Conservation (phyloP, 2,113 vertebrate genomes). For the Hylia prasina region DNA sequence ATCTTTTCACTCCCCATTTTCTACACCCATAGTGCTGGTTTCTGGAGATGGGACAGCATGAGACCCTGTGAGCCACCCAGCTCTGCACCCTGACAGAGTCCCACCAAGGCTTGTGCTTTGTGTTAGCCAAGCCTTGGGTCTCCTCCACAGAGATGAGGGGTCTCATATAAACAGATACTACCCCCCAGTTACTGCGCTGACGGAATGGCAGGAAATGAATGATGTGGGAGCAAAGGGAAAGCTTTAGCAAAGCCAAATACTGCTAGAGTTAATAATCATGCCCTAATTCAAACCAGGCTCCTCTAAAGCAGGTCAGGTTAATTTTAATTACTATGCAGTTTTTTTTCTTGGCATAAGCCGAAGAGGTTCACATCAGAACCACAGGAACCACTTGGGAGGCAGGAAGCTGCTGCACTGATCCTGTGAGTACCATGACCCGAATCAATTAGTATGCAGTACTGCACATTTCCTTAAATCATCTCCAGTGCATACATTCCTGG, state of each 20-base stretch:
- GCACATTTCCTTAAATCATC: constrained; percentile 12
- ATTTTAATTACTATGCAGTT: background rate
- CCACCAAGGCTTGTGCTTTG: background rate
- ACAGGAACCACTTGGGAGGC: background rate
- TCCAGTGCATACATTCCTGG: background rate
- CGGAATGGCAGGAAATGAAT: background rate
- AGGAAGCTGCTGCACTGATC: constrained; percentile 12
- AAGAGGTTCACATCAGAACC: background rate
- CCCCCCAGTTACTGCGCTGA: background rate
- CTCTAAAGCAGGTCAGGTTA: constrained; percentile 8
- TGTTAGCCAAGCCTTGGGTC: background rate
- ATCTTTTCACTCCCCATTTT: background rate
- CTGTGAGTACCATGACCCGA: background rate
- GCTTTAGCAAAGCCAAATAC: background rate
- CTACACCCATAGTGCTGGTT: background rate
- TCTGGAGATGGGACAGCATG: rapidly evolving
- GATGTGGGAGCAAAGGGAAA: background rate
- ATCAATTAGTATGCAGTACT: constrained; percentile 3
- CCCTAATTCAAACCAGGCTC: constrained; percentile 21
- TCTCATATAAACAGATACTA: background rate
- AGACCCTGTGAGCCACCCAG: background rate
- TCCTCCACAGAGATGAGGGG: background rate
- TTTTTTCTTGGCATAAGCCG: background rate
- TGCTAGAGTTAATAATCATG: background rate
- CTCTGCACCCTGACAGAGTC: background rate